Base-by-base conservation (phyloP, 2,113 vertebrate species). In the Todiramphus saurophagus region DNA sequence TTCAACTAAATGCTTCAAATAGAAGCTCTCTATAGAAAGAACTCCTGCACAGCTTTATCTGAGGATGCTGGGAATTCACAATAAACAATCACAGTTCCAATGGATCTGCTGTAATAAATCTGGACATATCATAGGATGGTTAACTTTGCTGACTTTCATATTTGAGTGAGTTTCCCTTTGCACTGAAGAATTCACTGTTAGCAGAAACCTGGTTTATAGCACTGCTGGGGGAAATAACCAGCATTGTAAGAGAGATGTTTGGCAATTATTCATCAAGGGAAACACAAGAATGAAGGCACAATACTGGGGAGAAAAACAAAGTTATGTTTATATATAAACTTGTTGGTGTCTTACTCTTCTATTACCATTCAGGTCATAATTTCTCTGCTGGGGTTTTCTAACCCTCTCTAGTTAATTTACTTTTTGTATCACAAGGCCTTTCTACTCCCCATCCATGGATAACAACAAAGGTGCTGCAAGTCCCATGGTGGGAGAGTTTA, bases 1-100 rank as follows among this genome's bases (percentile, higher is more conserved):
- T 87, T 89, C 84, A 84, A 80, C 70, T 91, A 94, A 62, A 95
- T 80, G 82, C 62, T 96, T 94, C 68, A 86, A 93, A 93, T 17
- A 94, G 83, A 90, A 94, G 67, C 76, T 87, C 84, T 93, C 96
- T 50, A 73, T 72, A 44, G 16, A 67, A 44, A 44, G 16, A 67
- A 44, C 51, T 87, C 87, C 94, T 92, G 63, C 73, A 37, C 37
- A 80, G 59, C 31, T 94, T 96, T 89, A 89, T 27, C 88, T 64
- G 83, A 83, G 68, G 79, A 21, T 94, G 75, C 75, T 72, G 87
- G 72, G 87, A 95, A 96, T 76, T 91, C 84, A 69, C 94, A 70
- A 56, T 48, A 80, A 95, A 68, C 77, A 87, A 67, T 50, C 37
- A 51, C 75, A 27, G 24, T 75, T 83, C 79, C 84, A 90, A 23